Base-by-base conservation (phyloP, 30 jellyfish, hydroid and myxozoan species). In the Cassiopea xamachana region DNA sequence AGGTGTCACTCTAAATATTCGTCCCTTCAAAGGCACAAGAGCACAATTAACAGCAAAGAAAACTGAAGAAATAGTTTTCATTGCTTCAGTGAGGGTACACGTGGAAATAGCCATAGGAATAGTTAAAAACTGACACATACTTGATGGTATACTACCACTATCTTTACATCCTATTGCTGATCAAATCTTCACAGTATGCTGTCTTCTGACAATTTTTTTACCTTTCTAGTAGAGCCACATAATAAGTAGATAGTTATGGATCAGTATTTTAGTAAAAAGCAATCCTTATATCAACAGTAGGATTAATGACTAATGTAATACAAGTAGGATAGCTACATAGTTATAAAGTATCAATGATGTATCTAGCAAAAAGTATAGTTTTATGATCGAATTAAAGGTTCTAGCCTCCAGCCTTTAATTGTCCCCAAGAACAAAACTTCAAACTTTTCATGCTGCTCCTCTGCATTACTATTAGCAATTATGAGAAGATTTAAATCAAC, bases 11-110 rank as follows among this genome's bases (percentile, higher is more conserved):
- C 84, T 59, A 17, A 90, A 74, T 84, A 90, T 82, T 27, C 97
- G 93, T 46, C 93, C 93, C 16, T 80, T 84, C 60, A 75, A 64
- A 48, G 92, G 91, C 71, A 43, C 84, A 43, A 39, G 86, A 19
- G 80, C 50, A 19, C 97, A 84, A 73, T 77, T 91, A 27, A 75
- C 94, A 7, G 88, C 94, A 91, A 60, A 77, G 81, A 94, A 91
- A 75, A 68, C 81, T 43, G 88, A 75, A 16, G 94, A 75, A 75
- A 91, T 89, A 69, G 68, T 69, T 13, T 27, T 18, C 18, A 90
- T 75, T 81, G 89, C 97, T 50, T 46, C 87, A 44, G 87, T 75
- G 48, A 48, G 93, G 60, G 82, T 90, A 9, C 90, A 81, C 82
- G 89, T 81, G 13, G 92, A 81, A 71, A 60, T 70, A 48, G 96